Evolutionary conservation across 2,797 vertebrate species (phyloP), one percentile per base, ranked within the genome.

Genomic region (Mormyrops attenuatus): DNA sequence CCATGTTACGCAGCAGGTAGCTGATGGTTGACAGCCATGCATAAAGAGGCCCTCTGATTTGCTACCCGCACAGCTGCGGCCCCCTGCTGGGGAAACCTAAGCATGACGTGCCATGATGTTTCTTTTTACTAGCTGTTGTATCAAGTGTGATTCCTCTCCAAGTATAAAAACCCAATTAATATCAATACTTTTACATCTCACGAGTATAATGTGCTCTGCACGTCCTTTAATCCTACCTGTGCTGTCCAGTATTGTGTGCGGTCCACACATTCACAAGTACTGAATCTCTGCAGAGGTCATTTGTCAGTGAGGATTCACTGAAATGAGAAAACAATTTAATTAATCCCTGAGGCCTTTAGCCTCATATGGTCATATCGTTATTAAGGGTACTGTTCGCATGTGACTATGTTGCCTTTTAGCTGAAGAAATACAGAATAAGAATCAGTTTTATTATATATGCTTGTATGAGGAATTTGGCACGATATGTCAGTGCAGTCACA

Each of bases 1-100:
- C 26, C 3, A 13, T 66, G 66, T 41, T 55, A 69, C 89, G 77
- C 85, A 88, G 89, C 89, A 89, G 89, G 89, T 89, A 89, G 53
- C 88, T 60, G 6, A 30, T 77, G 34, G n/a, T 13, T 84, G 20
- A 49, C 80, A 41, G 20, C 6, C 22, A 15, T 3, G 85, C 50
- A 34, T 0, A 53, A 17, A 34, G 13, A 26, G 4, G 49, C 22
- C 26, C 11, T n/a, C 47, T 30, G 50, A 52, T 30, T 53, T 34
- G 9, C 49, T 38, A 17, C 26, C 85, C 52, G 82, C 82, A 85
- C 49, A 49, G 15, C 44, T 49, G 20, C 20, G 11, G 4, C 85
- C 85, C n/a, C 85, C 49, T 53, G 85, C 85, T 53, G 85, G 85
- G 53, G 41, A 86, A 20, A 55, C 26, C 11, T 49, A 47, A 55